A percentile compares a stretch with the other conserved stretches of the same genome.
These are phyloP conservation scores for Albula glossodonta DNA, from an alignment of 2,113 vertebrate species.

Conservation along the genomic window DNA sequence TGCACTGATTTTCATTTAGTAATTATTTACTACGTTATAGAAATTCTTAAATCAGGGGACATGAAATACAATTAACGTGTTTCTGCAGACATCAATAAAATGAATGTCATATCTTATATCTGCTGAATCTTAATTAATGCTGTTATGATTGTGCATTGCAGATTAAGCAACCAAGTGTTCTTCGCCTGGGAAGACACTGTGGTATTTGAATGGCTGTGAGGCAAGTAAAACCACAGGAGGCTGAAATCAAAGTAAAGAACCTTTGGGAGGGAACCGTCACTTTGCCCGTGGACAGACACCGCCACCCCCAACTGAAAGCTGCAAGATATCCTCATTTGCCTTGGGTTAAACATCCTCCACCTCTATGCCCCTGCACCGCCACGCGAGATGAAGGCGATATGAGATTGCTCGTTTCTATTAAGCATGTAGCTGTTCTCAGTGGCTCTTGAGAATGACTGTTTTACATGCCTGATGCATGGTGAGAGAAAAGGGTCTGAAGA, in stretches of 20 bases:
- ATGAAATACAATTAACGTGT: not conserved
- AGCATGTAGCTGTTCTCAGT: not conserved
- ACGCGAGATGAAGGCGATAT: not conserved
- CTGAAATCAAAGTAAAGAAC: not conserved
- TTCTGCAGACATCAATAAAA: not conserved
- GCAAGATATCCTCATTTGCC: not conserved
- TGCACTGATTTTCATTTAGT: not conserved
- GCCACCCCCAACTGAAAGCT: not conserved
- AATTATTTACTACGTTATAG: not conserved
- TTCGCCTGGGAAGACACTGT: not conserved
- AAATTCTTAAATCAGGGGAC: not conserved
- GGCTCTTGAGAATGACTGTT: slow-evolving; percentile 16
- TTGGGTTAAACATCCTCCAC: slow-evolving; percentile 14
- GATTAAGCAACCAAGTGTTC: not conserved
- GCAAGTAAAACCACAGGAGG: not conserved
- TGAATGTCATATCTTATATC: not conserved
- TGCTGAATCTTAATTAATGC: not conserved
- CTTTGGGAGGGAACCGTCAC: not conserved
- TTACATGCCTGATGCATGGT: not conserved
- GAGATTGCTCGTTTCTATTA: slow-evolving; percentile 6
- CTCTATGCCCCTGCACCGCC: not conserved
- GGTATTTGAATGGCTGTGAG: not conserved
- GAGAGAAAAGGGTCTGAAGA: not conserved
- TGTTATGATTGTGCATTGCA: not conserved
- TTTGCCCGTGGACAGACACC: not conserved